Conservation (phyloP, 2,797 vertebrate genomes). For the Stomatorhinus walkeri region DNA sequence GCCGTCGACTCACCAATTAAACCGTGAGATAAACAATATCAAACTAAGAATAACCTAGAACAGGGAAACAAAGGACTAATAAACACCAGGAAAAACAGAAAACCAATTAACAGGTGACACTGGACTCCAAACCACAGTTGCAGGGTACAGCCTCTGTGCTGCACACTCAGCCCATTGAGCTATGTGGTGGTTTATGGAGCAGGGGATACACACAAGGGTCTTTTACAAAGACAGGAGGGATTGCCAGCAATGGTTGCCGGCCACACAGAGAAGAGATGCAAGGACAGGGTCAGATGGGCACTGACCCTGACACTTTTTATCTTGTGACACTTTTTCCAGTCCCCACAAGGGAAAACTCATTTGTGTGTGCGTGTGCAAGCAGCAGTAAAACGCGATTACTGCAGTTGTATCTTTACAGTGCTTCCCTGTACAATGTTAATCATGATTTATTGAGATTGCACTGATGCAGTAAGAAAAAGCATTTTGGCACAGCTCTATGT, state of each 20-base stretch:
- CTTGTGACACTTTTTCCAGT: background rate
- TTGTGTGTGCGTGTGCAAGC: background rate
- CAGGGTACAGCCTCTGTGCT: too few species aligned
- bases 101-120: too few species aligned
- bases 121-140: too few species aligned
- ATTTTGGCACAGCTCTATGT: background rate
- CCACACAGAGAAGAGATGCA: background rate
- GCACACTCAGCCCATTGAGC: too few species aligned
- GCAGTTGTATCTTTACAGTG: background rate
- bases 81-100: too few species aligned
- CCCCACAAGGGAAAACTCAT: background rate
- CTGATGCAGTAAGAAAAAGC: background rate
- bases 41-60: too few species aligned
- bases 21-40: background rate
- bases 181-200: too few species aligned
- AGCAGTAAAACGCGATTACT: background rate
- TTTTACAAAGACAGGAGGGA: background rate
- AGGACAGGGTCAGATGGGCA: background rate
- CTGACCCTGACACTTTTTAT: background rate
- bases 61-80: too few species aligned
- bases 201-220: too few species aligned
- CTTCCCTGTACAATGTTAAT: background rate
- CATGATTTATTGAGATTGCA: background rate
- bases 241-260: background rate
- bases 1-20: too few species aligned